Conservation (phyloP, 2,797 vertebrate genomes). For the Gallinago solitaria region DNA sequence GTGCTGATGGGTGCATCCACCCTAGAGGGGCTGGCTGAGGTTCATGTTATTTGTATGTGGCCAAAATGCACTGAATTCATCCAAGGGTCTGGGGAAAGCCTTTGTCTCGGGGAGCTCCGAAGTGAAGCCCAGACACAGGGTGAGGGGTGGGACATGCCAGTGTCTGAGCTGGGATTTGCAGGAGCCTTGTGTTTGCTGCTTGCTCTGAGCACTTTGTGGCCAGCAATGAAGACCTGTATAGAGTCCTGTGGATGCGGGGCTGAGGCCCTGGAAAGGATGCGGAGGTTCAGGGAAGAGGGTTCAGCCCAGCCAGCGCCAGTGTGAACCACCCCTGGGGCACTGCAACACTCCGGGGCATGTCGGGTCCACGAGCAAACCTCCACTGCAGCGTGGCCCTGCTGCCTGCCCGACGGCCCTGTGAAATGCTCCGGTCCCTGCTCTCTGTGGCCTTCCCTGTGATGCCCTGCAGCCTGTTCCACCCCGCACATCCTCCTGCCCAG, state of each 20-base stretch:
- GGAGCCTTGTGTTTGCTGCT: not conserved
- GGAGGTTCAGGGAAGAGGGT: no score
- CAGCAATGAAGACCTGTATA: rapidly evolving
- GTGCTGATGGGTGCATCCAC: not conserved
- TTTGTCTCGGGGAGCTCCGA: rapidly evolving
- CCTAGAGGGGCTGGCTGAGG: not conserved
- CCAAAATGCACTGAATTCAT: not conserved
- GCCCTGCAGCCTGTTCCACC: not conserved
- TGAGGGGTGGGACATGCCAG: rapidly evolving
- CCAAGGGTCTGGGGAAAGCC: not conserved
- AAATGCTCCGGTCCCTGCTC: not conserved
- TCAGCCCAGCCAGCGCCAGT: rapidly evolving
- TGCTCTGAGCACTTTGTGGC: rapidly evolving
- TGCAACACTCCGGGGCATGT: rapidly evolving
- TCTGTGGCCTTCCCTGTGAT: not conserved
- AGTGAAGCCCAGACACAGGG: not conserved
- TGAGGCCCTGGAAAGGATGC: not conserved
- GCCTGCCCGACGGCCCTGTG: not conserved
- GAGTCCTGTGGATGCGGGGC: rapidly evolving
- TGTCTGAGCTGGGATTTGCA: rapidly evolving
- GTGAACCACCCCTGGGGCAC: rapidly evolving
- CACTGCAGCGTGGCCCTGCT: not conserved
- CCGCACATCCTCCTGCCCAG: not conserved
- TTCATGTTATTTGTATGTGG: not conserved
- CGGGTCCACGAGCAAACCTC: not conserved